phyloP scores from a whole-genome alignment of 1,140 invertebrate genomes.

The Atta colombica region DNA sequence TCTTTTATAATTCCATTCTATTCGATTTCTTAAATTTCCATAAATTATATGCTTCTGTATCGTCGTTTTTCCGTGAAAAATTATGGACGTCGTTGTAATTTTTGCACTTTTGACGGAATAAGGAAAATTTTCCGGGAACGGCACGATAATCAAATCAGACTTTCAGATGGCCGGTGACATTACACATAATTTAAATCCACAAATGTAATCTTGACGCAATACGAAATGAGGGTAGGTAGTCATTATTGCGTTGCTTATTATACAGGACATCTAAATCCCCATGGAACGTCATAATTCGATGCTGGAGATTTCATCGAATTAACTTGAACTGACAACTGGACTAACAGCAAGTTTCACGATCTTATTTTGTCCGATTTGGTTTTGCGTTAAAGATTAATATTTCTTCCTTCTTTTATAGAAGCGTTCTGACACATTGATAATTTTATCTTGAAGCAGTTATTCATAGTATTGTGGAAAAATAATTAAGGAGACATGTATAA shows the following conservation, averaged over 20 bases:
- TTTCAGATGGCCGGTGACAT: conserved; percentile 17
- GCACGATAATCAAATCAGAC: neutral
- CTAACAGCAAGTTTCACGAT: conserved; percentile 10
- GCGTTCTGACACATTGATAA: neutral
- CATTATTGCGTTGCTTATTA: conserved; percentile 44
- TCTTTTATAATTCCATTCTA: neutral
- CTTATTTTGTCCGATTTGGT: neutral
- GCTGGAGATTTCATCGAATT: conserved; percentile 33
- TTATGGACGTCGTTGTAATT: neutral
- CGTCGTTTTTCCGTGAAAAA: neutral
- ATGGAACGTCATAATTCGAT: conserved; percentile 37
- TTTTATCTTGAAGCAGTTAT: neutral
- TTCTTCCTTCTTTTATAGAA: neutral
- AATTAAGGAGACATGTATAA: neutral
- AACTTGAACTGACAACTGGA: conserved; percentile 31
- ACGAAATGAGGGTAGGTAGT: conserved; percentile 21
- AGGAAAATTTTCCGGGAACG: neutral
- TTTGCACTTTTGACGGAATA: neutral
- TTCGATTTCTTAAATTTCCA: neutral
- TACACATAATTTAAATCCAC: conserved; percentile 38
- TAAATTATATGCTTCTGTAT: neutral
- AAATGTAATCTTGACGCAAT: conserved; percentile 48
- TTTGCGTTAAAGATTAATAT: conserved; percentile 35
- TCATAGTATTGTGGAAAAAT: neutral
- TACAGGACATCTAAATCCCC: conserved; percentile 26